Conservation (phyloP, 2,113 vertebrate genomes). For the Ophiodon elongatus region DNA sequence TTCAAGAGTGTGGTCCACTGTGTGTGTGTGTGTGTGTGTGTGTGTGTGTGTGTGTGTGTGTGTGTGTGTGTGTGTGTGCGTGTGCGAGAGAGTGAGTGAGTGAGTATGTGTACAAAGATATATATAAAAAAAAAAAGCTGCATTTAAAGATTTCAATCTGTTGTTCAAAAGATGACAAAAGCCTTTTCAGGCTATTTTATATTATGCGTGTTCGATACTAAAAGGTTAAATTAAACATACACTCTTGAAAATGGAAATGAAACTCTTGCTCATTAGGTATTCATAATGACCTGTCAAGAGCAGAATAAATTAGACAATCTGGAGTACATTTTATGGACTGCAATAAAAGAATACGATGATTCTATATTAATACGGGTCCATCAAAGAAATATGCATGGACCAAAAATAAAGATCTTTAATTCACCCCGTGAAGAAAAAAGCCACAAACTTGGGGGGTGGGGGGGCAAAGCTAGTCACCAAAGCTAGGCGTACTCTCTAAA, state of each 20-base stretch:
- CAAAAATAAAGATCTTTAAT: neutral
- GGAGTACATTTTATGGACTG: conserved; percentile 22
- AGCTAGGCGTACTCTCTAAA: conserved; percentile 12
- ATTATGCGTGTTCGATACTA: conserved; percentile 1
- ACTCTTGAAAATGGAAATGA: conserved; percentile 53
- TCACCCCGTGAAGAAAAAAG: conserved; percentile 9
- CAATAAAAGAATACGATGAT: neutral
- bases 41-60: neutral
- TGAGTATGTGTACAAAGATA: neutral
- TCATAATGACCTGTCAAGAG: conserved; percentile 45
- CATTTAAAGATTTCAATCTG: conserved; percentile 9
- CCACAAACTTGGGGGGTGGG: conserved; percentile 12
- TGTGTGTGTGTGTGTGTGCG: no score
- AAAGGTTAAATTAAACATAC: conserved; percentile 64
- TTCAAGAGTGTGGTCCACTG: neutral
- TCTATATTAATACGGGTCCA: neutral
- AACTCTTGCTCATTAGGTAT: conserved; percentile 47
- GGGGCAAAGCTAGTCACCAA: conserved; percentile 17
- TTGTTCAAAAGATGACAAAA: conserved; percentile 13
- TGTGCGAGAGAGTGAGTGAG: neutral
- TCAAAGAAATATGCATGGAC: neutral
- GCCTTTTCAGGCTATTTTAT: conserved; percentile 40
- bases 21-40: neutral
- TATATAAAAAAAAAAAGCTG: neutral
- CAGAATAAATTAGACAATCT: conserved; percentile 1